phyloP scores from a whole-genome alignment of 2,888 invertebrate species.

The Chaitophorus viminalis region DNA sequence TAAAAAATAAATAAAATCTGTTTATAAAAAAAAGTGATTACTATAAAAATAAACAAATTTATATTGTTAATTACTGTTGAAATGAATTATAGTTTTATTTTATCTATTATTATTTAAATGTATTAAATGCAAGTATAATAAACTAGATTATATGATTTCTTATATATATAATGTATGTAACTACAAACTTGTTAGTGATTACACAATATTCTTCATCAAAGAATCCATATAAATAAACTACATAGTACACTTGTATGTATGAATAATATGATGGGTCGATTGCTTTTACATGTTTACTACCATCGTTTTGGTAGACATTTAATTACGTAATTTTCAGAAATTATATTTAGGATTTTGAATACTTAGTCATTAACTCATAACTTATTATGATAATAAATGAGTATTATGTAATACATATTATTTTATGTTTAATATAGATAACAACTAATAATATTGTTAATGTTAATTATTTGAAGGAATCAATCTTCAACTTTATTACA shows the following conservation, averaged over 20 bases:
- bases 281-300: background rate
- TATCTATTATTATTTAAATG: background rate
- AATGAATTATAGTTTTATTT: background rate
- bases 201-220: conserved; percentile 18
- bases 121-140: background rate
- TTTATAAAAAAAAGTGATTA: no score
- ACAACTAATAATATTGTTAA: no score
- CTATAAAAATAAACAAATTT: no score
- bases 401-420: no score
- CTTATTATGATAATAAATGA: no score
- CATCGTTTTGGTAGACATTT: background rate
- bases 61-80: no score
- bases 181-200: background rate
- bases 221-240: conserved; percentile 14
- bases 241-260: background rate
- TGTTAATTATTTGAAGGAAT: no score
- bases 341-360: background rate
- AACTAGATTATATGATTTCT: no score
- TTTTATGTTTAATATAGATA: no score
- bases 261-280: conserved; percentile 5
- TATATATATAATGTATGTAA: background rate
- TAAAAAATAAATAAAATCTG: no score
- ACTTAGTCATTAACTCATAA: no score
- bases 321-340: background rate
- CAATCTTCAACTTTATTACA: no score